phyloP scores from a whole-genome alignment of 2,797 vertebrate genomes.

The Amblyopsis hoosieri region DNA sequence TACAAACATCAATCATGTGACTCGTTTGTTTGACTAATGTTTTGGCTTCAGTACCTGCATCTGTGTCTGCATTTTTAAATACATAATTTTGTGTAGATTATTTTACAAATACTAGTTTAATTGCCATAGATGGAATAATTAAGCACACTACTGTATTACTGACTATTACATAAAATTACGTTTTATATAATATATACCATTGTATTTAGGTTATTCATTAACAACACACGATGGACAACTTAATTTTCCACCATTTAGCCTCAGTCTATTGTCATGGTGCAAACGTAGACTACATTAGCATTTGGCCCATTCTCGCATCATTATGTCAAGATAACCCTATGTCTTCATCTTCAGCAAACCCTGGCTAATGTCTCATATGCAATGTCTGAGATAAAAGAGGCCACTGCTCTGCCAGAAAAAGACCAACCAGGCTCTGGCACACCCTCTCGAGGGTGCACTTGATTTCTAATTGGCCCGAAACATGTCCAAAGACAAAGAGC shows the following conservation, averaged over 20 bases:
- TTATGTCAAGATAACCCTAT: slow-evolving; percentile 10
- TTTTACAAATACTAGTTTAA: not conserved
- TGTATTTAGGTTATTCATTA: no score
- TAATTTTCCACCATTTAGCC: not conserved
- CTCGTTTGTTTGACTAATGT: no score
- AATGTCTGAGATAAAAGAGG: slow-evolving; percentile 29
- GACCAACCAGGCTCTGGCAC: slow-evolving; percentile 9
- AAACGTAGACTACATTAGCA: slow-evolving; percentile 12
- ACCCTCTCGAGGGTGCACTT: slow-evolving; percentile 40
- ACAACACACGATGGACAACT: no score
- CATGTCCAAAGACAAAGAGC: slow-evolving; percentile 25
- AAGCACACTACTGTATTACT: not conserved
- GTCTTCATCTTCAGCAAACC: slow-evolving; percentile 30
- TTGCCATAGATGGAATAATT: not conserved
- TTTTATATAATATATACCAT: not conserved
- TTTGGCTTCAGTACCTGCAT: no score
- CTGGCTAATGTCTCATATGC: slow-evolving; percentile 34
- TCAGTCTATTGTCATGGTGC: slow-evolving; percentile 1
- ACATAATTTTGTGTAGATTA: not conserved
- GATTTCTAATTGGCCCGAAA: slow-evolving; percentile 36
- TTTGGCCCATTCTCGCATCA: not conserved
- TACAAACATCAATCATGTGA: no score
- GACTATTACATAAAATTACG: not conserved
- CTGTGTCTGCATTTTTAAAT: not conserved
- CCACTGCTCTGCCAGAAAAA: slow-evolving; percentile 9